Evolutionary conservation across 2,113 vertebrate genomes (phyloP).

Genomic region (Alouatta palliata): DNA sequence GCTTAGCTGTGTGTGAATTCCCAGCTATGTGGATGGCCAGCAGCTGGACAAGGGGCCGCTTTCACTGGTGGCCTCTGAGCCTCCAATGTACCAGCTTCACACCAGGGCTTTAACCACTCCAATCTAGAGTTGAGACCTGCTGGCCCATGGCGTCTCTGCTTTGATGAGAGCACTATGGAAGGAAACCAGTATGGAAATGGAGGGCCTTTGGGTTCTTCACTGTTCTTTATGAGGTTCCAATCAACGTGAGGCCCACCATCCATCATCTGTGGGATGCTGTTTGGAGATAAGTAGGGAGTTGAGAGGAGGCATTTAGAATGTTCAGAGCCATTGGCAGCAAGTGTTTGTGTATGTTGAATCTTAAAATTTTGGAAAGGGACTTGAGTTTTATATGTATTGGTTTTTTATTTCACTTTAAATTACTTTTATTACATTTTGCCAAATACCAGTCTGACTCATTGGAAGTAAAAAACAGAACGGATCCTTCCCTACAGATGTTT

Average conservation of each 20-base stretch:
- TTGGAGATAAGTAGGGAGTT: not conserved
- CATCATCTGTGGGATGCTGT: not conserved
- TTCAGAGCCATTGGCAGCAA: not conserved
- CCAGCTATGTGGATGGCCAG: not conserved
- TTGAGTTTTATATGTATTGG: slow-evolving; percentile 34
- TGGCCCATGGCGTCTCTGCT: rapidly evolving
- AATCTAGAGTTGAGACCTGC: not conserved
- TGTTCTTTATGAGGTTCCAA: not conserved
- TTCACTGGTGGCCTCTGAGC: not conserved
- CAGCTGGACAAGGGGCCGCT: not conserved
- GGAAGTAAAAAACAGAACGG: not conserved
- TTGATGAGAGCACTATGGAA: not conserved
- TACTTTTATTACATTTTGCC: not conserved
- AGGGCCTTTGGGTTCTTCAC: not conserved
- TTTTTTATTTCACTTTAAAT: slow-evolving; percentile 29
- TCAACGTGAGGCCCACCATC: not conserved
- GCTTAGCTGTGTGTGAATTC: not conserved
- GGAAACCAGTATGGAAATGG: not conserved
- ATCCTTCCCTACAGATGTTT: not conserved
- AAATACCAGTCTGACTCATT: not conserved
- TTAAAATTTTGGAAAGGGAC: not conserved
- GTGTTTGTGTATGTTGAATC: not conserved
- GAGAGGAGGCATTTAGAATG: not conserved
- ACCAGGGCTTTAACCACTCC: not conserved
- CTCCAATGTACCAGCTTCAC: not conserved